A percentile compares a stretch with the other conserved stretches of the same genome.
Evolutionary conservation across 2,888 invertebrate species (phyloP).

Genomic region (Rotaria magnacalcarata): DNA sequence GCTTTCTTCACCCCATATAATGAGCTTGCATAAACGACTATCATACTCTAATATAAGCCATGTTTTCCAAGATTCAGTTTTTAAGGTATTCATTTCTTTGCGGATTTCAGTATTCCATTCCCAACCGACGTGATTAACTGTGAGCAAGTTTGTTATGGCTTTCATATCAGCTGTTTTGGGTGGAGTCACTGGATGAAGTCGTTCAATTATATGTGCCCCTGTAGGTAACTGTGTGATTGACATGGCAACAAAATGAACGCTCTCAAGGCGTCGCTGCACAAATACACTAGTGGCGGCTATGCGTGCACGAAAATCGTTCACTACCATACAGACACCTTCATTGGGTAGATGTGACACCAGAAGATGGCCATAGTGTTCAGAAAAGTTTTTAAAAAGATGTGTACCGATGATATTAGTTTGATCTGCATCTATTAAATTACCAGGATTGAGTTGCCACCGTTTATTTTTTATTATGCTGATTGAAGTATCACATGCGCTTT

Average conservation of each 20-base stretch:
- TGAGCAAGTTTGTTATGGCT: no score
- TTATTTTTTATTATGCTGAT: background rate
- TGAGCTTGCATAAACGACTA: background rate
- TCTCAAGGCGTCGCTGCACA: background rate
- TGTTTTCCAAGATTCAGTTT: background rate
- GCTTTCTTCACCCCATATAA: background rate
- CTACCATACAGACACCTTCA: background rate
- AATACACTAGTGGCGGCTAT: background rate
- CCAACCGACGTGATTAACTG: background rate
- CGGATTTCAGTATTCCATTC: background rate
- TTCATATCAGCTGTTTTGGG: no score
- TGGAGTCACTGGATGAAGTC: background rate
- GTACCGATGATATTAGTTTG: background rate
- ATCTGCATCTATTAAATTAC: background rate
- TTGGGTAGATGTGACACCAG: conserved; percentile 10
- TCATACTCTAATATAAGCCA: background rate
- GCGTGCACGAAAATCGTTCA: background rate
- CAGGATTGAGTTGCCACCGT: background rate
- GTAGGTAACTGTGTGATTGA: background rate
- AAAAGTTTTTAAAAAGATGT: background rate
- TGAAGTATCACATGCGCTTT: background rate
- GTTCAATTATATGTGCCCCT: background rate
- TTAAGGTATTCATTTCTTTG: background rate
- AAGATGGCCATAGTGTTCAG: background rate
- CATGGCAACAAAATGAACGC: background rate